Percentiles rank a stretch among this genome's conserved stretches.
Evolutionary conservation across 2,888 invertebrate species (phyloP).

Genomic region (Diarsia mendica): DNA sequence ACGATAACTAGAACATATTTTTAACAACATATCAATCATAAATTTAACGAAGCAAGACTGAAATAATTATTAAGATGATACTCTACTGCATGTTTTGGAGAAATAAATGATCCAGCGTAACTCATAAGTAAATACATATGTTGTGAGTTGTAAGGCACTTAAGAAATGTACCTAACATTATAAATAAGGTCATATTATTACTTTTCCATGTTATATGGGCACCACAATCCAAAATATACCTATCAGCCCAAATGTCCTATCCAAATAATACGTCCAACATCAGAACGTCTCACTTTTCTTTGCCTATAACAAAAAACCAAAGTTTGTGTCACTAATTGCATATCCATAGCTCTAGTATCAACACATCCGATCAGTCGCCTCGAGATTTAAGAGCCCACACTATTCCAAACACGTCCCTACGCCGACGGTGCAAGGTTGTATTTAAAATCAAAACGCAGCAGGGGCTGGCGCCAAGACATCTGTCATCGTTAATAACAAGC

Average conservation of each 20-base stretch:
- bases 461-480: constrained; percentile 88
- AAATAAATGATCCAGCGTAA: constrained; percentile 8
- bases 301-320: constrained; percentile 70
- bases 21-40: constrained; percentile 68
- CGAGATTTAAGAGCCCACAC: constrained; percentile 65
- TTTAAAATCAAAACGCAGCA: constrained; percentile 54
- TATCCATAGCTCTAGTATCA: constrained; percentile 87
- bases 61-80: constrained; percentile 64
- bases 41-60: constrained; percentile 69
- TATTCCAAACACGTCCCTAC: constrained; percentile 67
- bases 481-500: constrained; percentile 90
- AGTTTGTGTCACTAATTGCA: constrained; percentile 86
- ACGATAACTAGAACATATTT: constrained; percentile 52
- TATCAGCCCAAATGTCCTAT: constrained; percentile 43
- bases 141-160: constrained; percentile 6
- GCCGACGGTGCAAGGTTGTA: constrained; percentile 59
- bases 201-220: not conserved
- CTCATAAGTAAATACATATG: constrained; percentile 8
- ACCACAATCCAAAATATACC: constrained; percentile 48
- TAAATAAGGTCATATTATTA: not conserved
- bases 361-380: constrained; percentile 85
- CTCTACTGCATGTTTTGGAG: constrained; percentile 15
- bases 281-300: constrained; percentile 73
- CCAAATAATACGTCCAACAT: constrained; percentile 59
- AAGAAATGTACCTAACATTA: not conserved